These are phyloP conservation scores for Agrotis clavis DNA, from an alignment of 2,888 invertebrate genomes.

Conservation along the genomic window DNA sequence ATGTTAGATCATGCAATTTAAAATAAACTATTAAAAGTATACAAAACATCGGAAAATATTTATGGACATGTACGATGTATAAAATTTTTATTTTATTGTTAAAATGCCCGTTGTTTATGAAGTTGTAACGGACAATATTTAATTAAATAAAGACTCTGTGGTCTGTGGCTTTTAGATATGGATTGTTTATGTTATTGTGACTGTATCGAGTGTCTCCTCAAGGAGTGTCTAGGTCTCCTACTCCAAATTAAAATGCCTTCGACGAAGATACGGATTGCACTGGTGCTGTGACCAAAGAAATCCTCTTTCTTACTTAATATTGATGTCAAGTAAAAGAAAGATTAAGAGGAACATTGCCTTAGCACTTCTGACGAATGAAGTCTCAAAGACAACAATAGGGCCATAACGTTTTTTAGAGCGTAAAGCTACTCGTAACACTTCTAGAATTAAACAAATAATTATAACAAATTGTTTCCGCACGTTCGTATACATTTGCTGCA, in stretches of 20 bases:
- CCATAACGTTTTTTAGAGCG: conserved; percentile 39
- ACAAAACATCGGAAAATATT: not conserved
- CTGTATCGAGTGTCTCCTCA: no score
- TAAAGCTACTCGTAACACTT: conserved; percentile 23
- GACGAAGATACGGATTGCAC: not conserved
- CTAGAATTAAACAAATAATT: no score
- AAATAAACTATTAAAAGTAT: not conserved
- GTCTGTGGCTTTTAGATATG: not conserved
- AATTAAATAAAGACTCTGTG: not conserved
- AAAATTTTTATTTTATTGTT: no score
- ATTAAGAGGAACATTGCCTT: not conserved
- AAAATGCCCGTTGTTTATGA: not conserved
- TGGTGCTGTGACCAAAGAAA: not conserved
- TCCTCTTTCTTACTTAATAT: not conserved
- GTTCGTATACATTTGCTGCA: no score
- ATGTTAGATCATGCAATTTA: conserved; percentile 3
- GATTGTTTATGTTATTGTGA: not conserved
- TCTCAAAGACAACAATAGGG: conserved; percentile 33
- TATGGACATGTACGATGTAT: not conserved
- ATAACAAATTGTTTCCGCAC: no score
- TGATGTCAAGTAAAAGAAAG: not conserved
- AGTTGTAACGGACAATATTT: not conserved
- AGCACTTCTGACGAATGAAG: not conserved
- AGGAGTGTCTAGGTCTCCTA: no score
- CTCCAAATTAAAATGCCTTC: not conserved